These are phyloP conservation scores for Aratinga solstitialis DNA, from an alignment of 2,797 vertebrate genomes.

Conservation along the genomic window DNA sequence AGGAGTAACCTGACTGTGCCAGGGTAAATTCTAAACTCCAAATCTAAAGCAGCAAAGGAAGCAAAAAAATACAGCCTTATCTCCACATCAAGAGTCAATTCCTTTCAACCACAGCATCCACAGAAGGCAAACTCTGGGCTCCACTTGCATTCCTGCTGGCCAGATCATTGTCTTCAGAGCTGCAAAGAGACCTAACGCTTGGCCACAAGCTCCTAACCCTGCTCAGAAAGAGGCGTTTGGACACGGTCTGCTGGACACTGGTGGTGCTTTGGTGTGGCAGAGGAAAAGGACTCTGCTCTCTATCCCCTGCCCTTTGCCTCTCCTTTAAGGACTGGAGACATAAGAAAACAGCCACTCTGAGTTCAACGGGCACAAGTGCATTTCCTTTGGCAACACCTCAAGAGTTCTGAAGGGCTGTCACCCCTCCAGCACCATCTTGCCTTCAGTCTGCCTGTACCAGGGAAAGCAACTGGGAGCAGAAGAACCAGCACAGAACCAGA, in stretches of 20 bases:
- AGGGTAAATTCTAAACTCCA: background rate
- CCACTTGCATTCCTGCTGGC: background rate
- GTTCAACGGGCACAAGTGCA: background rate
- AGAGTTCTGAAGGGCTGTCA: background rate
- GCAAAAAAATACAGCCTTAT: background rate
- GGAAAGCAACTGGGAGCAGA: background rate
- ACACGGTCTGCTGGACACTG: background rate
- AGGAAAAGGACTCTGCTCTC: background rate
- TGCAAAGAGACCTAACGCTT: background rate
- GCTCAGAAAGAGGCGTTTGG: background rate
- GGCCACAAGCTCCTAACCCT: background rate
- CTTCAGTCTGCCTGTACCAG: background rate
- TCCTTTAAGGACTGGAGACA: background rate
- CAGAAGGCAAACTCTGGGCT: background rate
- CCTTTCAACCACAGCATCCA: background rate
- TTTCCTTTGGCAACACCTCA: background rate
- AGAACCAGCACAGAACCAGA: accelerated
- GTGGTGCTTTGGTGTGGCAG: background rate
- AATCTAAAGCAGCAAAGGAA: background rate
- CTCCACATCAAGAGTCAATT: background rate
- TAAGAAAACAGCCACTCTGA: background rate
- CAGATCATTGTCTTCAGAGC: background rate
- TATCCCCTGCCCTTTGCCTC: accelerated
- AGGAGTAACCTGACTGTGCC: background rate
- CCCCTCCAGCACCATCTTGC: background rate